Conservation (phyloP, 2,113 vertebrate species). For the Probosciger aterrimus region DNA sequence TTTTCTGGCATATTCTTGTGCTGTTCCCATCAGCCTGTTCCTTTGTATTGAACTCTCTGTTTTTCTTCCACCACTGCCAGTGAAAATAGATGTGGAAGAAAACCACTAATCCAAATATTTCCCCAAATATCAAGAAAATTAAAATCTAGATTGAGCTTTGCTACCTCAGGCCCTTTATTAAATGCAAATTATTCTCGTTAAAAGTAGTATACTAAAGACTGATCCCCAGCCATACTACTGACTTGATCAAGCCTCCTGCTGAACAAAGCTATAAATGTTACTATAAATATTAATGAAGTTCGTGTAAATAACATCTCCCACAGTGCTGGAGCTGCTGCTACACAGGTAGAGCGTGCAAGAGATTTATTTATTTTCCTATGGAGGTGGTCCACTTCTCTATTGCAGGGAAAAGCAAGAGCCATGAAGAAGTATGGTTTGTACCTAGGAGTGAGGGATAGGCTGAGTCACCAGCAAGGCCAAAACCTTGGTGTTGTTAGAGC, state of each 20-base stretch:
- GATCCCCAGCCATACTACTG: slow-evolving; percentile 42
- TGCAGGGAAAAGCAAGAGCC: not conserved
- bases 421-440: not conserved
- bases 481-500: not conserved
- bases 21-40: not conserved
- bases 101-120: slow-evolving; percentile 9
- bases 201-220: slow-evolving; percentile 23
- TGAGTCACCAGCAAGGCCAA: not conserved
- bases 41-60: not conserved
- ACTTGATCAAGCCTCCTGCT: slow-evolving; percentile 61
- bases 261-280: slow-evolving; percentile 62
- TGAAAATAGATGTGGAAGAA: not conserved
- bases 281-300: slow-evolving; percentile 67
- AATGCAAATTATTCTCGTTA: slow-evolving; percentile 45
- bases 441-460: not conserved
- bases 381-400: not conserved
- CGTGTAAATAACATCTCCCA: slow-evolving; percentile 58
- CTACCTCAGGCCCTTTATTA: not conserved
- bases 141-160: not conserved
- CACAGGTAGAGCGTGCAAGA: not conserved
- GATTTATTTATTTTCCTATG: not conserved
- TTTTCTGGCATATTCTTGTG: not conserved
- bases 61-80: not conserved
- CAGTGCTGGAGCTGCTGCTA: slow-evolving; percentile 17
- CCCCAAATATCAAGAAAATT: not conserved